Conservation (phyloP, 2,888 invertebrate species). For the Escarpia spicata region DNA sequence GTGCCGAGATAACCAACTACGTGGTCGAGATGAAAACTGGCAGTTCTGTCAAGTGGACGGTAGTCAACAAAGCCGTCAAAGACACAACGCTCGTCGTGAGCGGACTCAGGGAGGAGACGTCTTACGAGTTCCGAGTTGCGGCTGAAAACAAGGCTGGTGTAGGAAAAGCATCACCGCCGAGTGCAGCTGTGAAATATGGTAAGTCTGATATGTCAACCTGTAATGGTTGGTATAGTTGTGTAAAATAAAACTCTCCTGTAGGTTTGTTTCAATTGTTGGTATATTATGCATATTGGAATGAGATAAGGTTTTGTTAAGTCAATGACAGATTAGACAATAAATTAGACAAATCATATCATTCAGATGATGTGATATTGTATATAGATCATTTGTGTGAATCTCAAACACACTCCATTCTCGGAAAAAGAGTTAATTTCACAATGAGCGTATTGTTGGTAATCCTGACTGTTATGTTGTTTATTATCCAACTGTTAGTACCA, state of each 20-base stretch:
- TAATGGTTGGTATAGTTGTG: neutral
- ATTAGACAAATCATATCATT: neutral
- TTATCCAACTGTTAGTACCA: neutral
- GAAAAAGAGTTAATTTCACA: neutral
- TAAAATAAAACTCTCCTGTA: neutral
- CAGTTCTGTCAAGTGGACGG: conserved; percentile 50
- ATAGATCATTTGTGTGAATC: neutral
- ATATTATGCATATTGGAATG: neutral
- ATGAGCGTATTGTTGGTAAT: neutral
- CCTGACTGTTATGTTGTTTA: neutral
- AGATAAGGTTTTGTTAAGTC: neutral
- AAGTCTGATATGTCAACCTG: neutral
- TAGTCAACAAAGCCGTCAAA: conserved; percentile 33
- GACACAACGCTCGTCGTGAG: conserved; percentile 35
- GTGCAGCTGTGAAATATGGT: conserved; percentile 41
- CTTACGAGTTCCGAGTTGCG: conserved; percentile 85
- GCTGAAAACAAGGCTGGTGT: conserved; percentile 89
- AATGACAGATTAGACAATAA: neutral
- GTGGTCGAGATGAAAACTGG: conserved; percentile 34
- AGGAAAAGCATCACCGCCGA: conserved; percentile 72
- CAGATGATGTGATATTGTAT: neutral
- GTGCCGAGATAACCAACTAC: conserved; percentile 35
- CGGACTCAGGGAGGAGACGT: conserved; percentile 47
- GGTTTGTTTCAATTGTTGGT: neutral
- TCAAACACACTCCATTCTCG: neutral